Conservation (phyloP, 2,888 invertebrate genomes). For the Parnassius mnemosyne region DNA sequence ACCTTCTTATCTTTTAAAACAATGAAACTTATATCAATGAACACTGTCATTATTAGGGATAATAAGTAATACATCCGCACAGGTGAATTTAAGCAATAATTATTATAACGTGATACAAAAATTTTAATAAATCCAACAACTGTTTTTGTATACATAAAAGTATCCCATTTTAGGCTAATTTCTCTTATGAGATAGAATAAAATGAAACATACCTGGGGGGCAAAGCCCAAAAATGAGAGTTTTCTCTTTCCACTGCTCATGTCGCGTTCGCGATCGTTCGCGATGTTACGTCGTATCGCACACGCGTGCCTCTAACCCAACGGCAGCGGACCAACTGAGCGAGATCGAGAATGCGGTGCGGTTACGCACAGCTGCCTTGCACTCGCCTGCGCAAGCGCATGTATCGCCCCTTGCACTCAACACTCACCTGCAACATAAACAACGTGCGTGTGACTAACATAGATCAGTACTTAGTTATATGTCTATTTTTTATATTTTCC, state of each 20-base stretch:
- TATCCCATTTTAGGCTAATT: no score
- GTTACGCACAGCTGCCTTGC: constrained; percentile 6
- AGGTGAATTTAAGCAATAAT: no score
- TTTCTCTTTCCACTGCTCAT: constrained; percentile 83
- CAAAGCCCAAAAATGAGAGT: constrained; percentile 87
- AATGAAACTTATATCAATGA: background rate
- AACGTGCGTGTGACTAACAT: background rate
- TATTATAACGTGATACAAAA: no score
- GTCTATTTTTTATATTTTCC: no score
- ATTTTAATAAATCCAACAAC: background rate
- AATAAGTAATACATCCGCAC: no score
- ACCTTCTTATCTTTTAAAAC: background rate
- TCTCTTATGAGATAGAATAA: no score
- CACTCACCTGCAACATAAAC: constrained; percentile 17
- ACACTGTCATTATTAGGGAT: background rate
- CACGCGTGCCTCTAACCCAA: constrained; percentile 35
- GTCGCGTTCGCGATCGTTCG: constrained; percentile 26
- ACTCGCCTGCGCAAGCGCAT: constrained; percentile 12
- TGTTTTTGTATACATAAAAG: background rate
- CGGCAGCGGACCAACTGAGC: constrained; percentile 40
- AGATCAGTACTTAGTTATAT: no score
- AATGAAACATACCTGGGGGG: constrained; percentile 73
- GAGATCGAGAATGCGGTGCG: constrained; percentile 26
- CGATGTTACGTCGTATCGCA: constrained; percentile 27
- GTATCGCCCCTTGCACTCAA: background rate